Conservation (phyloP, 2,113 vertebrate species). For the Eptatretus burgeri region DNA sequence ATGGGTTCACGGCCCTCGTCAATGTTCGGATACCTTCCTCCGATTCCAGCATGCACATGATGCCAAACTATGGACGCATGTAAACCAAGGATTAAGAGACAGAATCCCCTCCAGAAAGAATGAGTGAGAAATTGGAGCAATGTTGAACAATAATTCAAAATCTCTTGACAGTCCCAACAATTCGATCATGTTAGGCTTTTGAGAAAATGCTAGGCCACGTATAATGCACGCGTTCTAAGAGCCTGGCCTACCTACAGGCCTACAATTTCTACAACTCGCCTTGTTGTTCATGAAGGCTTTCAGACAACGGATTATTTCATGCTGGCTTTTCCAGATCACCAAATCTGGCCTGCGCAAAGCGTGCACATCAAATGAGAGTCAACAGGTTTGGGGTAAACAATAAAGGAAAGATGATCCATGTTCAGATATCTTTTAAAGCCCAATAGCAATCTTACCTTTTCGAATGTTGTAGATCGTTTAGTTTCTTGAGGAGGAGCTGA, state of each 20-base stretch:
- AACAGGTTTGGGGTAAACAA: background rate
- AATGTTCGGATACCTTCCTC: background rate
- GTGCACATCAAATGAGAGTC: background rate
- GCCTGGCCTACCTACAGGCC: too few species aligned
- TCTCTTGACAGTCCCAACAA: too few species aligned
- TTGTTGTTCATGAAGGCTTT: slow-evolving; percentile 99
- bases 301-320: slow-evolving; percentile 92
- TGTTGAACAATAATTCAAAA: too few species aligned
- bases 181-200: too few species aligned
- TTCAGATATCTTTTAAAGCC: background rate
- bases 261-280: slow-evolving; percentile 21
- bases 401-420: too few species aligned
- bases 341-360: slow-evolving; percentile 39
- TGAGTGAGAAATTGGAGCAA: too few species aligned
- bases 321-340: slow-evolving; percentile 82
- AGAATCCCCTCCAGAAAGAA: too few species aligned
- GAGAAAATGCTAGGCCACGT: too few species aligned
- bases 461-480: slow-evolving; percentile 83
- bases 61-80: background rate
- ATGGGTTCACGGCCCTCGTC: background rate
- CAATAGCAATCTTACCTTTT: slow-evolving; percentile 42
- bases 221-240: too few species aligned
- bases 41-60: background rate
- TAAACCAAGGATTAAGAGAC: too few species aligned
- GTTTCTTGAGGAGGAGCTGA: slow-evolving; percentile 45